Conservation (phyloP, 1,140 invertebrate species). For the Rhizoglyphus robini region DNA sequence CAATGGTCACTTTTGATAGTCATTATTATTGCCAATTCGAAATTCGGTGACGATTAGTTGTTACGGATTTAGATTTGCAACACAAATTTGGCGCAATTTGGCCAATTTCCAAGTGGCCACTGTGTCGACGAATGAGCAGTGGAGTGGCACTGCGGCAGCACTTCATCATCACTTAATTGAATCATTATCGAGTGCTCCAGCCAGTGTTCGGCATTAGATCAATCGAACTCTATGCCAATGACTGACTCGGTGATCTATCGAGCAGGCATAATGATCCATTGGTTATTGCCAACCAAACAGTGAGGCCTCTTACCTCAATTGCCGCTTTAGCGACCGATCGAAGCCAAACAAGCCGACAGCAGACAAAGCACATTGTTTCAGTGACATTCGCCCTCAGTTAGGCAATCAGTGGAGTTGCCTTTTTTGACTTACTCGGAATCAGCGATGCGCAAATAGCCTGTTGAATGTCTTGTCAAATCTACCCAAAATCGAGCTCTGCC, state of each 20-base stretch:
- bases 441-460: constrained; percentile 5
- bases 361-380: neutral
- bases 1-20: no score
- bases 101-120: neutral
- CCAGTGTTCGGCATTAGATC: neutral
- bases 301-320: no score
- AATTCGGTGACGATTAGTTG: neutral
- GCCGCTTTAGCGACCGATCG: neutral
- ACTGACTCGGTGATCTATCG: no score
- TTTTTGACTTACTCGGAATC: neutral
- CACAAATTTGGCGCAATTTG: neutral
- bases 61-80: neutral
- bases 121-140: neutral
- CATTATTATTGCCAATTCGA: no score
- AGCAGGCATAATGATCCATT: constrained; percentile 14
- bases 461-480: neutral
- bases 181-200: neutral
- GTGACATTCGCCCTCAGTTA: neutral
- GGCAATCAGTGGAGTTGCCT: neutral
- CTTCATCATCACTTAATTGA: no score
- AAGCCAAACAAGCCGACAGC: constrained; percentile 2
- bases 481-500: no score
- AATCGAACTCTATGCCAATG: neutral
- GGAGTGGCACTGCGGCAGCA: no score
- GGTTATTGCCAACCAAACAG: no score